Base-by-base conservation (phyloP, 92 coral and sea anemone species). In the Porites evermanni region DNA sequence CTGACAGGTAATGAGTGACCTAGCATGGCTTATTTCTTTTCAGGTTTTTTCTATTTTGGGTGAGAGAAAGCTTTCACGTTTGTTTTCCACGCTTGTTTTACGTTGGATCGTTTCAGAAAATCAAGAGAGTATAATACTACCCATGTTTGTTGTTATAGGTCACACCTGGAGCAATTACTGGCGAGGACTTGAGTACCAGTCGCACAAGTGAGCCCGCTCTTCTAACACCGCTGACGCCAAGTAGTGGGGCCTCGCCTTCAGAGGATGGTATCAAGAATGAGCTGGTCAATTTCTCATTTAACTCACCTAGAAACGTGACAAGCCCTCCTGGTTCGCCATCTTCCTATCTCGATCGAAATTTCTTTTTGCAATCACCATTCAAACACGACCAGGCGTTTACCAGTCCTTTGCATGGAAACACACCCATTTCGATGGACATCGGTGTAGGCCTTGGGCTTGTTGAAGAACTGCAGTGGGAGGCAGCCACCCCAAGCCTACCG, bases 151-250 rank as follows among this genome's bases (percentile, higher is more conserved):
- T 11, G 8, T 21, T 32, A 47, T 73, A 91, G 94, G 92, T 91
- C 26, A 87, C 91, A 3, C 91, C 94, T 69, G 89, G 92, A 61
- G 83, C 94, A 16, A 81, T 74, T 50, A 84, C 89, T 9, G 89
- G 74, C 21, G 84, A 60, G 12, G 83, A 74, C 79, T 75, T 84
- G 9, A 87, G 82, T 24, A 75, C 84, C 24, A 84, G 77, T 72
- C 87, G 92, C 19, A 80, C 82, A 20, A 79, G 89, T 64, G 89
- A 88, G 86, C 81, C 89, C 3, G 91, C 92, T 68, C 76, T 91
- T 53, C 74, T 91, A 4, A 91, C 93, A n/a, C 93, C 93, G 18
- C 93, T 87, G 32, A 91, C 94, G 14, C 71, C 88, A 73, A 91
- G 87, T 73, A 91, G 89, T 21, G 74, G 81, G 64, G 89, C 85